These are phyloP conservation scores for Aricia artaxerxes DNA, from an alignment of 2,888 invertebrate genomes.

Conservation along the genomic window DNA sequence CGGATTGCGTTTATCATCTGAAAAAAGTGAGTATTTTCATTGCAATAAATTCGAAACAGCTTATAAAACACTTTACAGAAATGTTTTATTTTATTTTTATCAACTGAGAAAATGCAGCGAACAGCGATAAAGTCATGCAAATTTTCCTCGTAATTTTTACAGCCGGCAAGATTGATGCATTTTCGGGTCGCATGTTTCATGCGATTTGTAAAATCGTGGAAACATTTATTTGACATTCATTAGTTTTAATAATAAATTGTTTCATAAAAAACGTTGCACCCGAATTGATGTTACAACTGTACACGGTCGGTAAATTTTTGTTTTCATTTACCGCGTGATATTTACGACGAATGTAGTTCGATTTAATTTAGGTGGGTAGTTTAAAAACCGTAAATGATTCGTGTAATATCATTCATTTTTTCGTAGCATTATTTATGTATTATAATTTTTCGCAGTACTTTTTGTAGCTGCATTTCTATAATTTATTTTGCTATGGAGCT, in stretches of 20 bases:
- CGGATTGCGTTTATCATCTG: slow-evolving; percentile 13
- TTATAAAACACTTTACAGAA: not conserved
- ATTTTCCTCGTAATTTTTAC: slow-evolving; percentile 9
- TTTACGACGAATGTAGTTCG: not conserved
- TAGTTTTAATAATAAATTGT: slow-evolving; percentile 12
- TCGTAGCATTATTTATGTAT: not conserved
- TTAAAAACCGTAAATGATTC: not conserved
- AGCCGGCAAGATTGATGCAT: slow-evolving; percentile 13
- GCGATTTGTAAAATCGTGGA: slow-evolving; percentile 4
- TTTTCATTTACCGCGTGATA: slow-evolving; percentile 6
- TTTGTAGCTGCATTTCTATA: not conserved
- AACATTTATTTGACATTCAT: slow-evolving; percentile 23
- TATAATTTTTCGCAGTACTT: not conserved
- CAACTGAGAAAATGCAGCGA: not conserved
- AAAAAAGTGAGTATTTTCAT: slow-evolving; percentile 23
- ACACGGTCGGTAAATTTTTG: not conserved
- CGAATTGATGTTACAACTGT: not conserved
- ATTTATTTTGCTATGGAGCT: not conserved
- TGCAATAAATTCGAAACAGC: not conserved
- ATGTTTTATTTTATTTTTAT: not conserved
- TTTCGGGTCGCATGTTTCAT: slow-evolving; percentile 15
- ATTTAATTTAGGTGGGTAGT: not conserved
- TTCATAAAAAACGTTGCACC: not conserved
- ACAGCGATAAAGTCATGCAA: not conserved
- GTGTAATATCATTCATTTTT: not conserved